Conservation (phyloP, 2,888 invertebrate species). For the Galeopsomyia nigrocyanea region DNA sequence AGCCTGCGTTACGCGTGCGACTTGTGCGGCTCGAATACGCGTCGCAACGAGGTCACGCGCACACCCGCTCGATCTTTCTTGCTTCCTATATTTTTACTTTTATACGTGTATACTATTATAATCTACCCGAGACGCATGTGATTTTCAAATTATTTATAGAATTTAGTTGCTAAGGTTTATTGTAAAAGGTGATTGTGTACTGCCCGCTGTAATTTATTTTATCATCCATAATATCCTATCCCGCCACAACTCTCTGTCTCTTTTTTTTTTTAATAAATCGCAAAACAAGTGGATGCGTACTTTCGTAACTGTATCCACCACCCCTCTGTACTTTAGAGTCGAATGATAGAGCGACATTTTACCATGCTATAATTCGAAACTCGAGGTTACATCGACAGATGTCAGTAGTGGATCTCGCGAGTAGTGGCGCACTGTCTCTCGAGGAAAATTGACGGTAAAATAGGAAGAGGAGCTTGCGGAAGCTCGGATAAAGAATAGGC, state of each 20-base stretch:
- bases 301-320: constrained; percentile 3
- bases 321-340: neutral
- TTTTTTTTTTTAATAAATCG: constrained; percentile 35
- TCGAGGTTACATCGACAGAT: constrained; percentile 15
- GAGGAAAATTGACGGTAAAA: constrained; percentile 48
- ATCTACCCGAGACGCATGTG: too few species aligned
- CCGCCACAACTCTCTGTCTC: too few species aligned
- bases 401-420: constrained; percentile 20
- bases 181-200: constrained; percentile 38
- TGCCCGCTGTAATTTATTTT: constrained; percentile 37
- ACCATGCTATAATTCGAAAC: neutral
- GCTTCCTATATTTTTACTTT: too few species aligned
- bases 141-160: constrained; percentile 34
- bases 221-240: too few species aligned
- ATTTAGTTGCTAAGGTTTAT: constrained; percentile 10
- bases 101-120: too few species aligned
- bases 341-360: neutral
- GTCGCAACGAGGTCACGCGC: too few species aligned
- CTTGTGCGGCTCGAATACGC: too few species aligned
- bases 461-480: constrained; percentile 49
- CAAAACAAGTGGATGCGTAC: constrained; percentile 1
- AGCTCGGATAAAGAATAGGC: constrained; percentile 34
- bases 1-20: too few species aligned
- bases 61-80: too few species aligned
- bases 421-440: constrained; percentile 11